These are phyloP conservation scores for Petrocephalus schoutedeni DNA, from an alignment of 2,797 vertebrate genomes.

Conservation along the genomic window DNA sequence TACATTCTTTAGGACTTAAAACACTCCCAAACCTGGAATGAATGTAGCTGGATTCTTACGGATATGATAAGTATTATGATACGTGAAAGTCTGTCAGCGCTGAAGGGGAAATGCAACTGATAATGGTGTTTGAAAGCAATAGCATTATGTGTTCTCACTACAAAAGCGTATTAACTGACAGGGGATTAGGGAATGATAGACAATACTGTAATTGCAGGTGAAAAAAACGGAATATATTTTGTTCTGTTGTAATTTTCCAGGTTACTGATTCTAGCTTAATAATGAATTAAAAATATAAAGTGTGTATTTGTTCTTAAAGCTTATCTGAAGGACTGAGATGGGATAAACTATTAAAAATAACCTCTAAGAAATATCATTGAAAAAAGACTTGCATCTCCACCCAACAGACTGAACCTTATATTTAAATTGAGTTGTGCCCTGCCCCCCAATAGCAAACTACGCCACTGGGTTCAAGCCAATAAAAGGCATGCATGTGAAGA, in stretches of 20 bases:
- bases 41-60: background rate
- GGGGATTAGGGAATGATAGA: background rate
- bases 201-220: background rate
- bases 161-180: background rate
- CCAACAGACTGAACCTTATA: background rate
- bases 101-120: background rate
- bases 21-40: background rate
- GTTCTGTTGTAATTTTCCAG: background rate
- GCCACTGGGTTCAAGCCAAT: background rate
- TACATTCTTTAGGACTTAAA: background rate
- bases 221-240: background rate
- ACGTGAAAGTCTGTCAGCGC: background rate
- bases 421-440: background rate
- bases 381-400: background rate
- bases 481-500: background rate
- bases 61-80: background rate
- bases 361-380: background rate
- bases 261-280: background rate
- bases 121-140: background rate
- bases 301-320: background rate
- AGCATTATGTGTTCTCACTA: background rate
- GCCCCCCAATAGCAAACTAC: background rate
- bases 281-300: background rate
- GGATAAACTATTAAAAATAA: background rate
- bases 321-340: background rate